Evolutionary conservation across 2,888 invertebrate species (phyloP), one percentile per base, ranked within the genome.

Genomic region (Mesorhabditis sp.): DNA sequence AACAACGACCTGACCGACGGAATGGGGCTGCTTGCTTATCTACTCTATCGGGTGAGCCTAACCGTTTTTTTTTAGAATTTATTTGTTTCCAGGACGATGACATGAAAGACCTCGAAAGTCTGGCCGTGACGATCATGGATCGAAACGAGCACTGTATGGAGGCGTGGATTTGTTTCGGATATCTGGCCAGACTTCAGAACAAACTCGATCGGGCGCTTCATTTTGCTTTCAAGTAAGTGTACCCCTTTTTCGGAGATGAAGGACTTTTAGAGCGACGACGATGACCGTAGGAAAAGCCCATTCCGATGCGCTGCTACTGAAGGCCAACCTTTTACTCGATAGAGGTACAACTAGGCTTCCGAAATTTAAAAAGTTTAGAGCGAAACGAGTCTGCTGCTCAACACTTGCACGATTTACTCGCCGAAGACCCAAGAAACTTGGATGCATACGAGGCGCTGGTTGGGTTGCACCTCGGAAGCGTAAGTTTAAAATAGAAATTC

Each of bases 201-300:
- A 50, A 50, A 50, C 7, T 50, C 10, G 58, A 50, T 2, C 7
- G 58, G n/a, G 58, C 58, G 7, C n/a, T 50, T 10, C 58, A 50
- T 50, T 50, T 50, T 50, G 58, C 58, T 50, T 50, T 50, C 58
- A 50, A 50, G 58, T 50, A 50, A 50, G 58, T 50, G 58, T 13
- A 13, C n/a, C 10, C n/a, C n/a, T 13, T 50, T 1, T 50, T 10
- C 58, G 7, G 7, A 13, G 7, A 50, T 13, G 2, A n/a, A 50
- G 7, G 7, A 13, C n/a, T 13, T 50, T 50, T 50, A 50, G 58
- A 50, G 58, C 58, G n/a, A 50, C 58, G 7, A 50, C 58, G 2
- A 50, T 50, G 58, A 50, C 7, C n/a, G n/a, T 13, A 50, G 58
- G 58, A 13, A 10, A n/a, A 13, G 58, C n/a, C n/a, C 7, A 50